These are phyloP conservation scores for Poeciliopsis occidentalis DNA, from an alignment of 2,113 vertebrate species.

Conservation along the genomic window DNA sequence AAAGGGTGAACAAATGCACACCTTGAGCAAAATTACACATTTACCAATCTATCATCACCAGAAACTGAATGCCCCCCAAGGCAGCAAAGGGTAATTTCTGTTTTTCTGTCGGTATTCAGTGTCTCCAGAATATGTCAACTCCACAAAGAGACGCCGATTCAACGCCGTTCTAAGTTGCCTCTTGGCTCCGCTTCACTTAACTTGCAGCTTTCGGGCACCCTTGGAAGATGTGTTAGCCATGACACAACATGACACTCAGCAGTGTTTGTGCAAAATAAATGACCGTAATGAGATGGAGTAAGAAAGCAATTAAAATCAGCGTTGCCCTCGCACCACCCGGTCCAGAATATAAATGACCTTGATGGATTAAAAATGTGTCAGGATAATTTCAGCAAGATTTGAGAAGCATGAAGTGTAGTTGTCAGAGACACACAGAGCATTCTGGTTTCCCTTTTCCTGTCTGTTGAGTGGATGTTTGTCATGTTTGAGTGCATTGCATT, in stretches of 20 bases:
- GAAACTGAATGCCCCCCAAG: conserved; percentile 10
- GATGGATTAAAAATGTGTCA: conserved; percentile 43
- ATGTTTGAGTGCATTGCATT: conserved; percentile 21
- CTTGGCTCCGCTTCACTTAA: conserved; percentile 23
- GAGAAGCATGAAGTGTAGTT: conserved; percentile 1
- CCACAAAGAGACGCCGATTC: background rate
- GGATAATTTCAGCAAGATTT: conserved; percentile 28
- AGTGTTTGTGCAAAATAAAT: conserved; percentile 30
- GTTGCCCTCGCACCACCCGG: conserved; percentile 20
- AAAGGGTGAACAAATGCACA: conserved; percentile 17
- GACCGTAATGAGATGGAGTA: conserved; percentile 27
- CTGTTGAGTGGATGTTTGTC: background rate
- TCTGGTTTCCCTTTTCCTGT: background rate
- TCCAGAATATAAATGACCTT: conserved; percentile 58
- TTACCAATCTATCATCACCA: conserved; percentile 12
- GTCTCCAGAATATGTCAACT: conserved; percentile 25
- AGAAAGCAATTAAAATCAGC: conserved; percentile 65
- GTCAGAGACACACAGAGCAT: conserved; percentile 17
- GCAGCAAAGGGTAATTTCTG: conserved; percentile 24
- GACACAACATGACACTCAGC: conserved; percentile 49
- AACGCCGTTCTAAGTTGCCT: conserved; percentile 37
- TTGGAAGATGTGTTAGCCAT: conserved; percentile 55
- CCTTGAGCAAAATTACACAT: conserved; percentile 25
- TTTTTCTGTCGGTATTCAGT: conserved; percentile 15
- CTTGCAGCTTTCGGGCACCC: conserved; percentile 31